Evolutionary conservation across 2,888 invertebrate genomes (phyloP).

Genomic region (Meteorus cinctellus): DNA sequence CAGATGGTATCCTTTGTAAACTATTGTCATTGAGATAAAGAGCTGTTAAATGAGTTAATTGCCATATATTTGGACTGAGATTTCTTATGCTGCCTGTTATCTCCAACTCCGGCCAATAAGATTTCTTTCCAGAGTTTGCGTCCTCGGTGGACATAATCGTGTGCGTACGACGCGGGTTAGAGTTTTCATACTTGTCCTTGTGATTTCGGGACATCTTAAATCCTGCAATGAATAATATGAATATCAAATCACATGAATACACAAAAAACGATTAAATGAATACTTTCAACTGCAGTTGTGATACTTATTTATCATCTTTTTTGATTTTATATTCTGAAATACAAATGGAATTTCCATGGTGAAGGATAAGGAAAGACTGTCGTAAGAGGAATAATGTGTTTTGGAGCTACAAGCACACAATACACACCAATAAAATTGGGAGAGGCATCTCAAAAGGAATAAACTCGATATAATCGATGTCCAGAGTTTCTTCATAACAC

Average conservation of each 20-base stretch:
- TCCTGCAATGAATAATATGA: constrained; percentile 57
- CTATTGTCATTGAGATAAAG: constrained; percentile 97
- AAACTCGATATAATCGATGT: constrained; percentile 15
- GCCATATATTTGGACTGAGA: constrained; percentile 93
- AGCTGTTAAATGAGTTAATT: constrained; percentile 92
- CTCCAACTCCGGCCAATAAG: constrained; percentile 94
- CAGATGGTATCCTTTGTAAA: constrained; percentile 91
- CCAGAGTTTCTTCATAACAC: constrained; percentile 46
- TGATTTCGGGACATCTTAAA: constrained; percentile 76
- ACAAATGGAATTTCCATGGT: constrained; percentile 39
- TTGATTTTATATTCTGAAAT: not conserved
- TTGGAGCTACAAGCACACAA: constrained; percentile 36
- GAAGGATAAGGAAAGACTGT: constrained; percentile 19
- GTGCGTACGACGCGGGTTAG: constrained; percentile 86
- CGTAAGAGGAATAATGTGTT: constrained; percentile 39
- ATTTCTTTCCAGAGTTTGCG: constrained; percentile 92
- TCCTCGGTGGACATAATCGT: constrained; percentile 96
- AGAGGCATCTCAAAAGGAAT: constrained; percentile 45
- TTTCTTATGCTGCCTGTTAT: constrained; percentile 95
- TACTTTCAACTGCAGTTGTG: not conserved
- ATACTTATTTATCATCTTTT: not conserved
- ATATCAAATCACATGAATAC: not conserved
- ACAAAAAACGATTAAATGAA: not conserved
- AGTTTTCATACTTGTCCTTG: constrained; percentile 93
- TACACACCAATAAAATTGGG: constrained; percentile 42